Evolutionary conservation across 1,140 invertebrate genomes (phyloP).

Genomic region (Hyphantria cunea): DNA sequence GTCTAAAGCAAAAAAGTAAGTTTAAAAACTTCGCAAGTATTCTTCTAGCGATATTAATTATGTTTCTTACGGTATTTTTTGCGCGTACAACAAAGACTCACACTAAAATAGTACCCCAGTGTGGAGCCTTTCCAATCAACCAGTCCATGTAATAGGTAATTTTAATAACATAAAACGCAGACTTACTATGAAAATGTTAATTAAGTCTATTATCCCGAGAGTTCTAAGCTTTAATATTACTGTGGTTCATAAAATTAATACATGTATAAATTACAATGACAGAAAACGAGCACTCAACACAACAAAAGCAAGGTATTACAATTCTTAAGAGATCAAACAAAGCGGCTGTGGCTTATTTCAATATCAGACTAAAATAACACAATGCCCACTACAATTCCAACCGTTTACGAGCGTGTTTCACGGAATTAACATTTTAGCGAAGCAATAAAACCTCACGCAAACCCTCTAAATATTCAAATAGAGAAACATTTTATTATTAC

Average conservation of each 20-base stretch:
- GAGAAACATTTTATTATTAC: slow-evolving; percentile 39
- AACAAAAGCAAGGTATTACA: slow-evolving; percentile 19
- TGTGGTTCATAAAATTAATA: slow-evolving; percentile 1
- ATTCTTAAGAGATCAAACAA: slow-evolving; percentile 35
- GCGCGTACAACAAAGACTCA: no score
- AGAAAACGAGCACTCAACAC: slow-evolving; percentile 34
- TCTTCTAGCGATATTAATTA: no score
- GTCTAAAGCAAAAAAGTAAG: no score
- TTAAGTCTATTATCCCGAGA: no score
- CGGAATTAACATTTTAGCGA: slow-evolving; percentile 63
- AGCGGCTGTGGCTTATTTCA: slow-evolving; percentile 42
- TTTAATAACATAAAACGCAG: no score
- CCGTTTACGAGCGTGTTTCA: slow-evolving; percentile 59
- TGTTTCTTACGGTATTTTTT: no score
- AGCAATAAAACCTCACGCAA: slow-evolving; percentile 63
- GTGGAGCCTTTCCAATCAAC: no score
- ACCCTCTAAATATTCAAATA: slow-evolving; percentile 47
- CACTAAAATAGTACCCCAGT: no score
- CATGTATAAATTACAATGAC: slow-evolving; percentile 24
- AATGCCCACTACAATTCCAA: slow-evolving; percentile 45
- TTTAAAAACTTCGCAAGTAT: no score
- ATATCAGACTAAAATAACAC: slow-evolving; percentile 48
- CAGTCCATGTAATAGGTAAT: no score
- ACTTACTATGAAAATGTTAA: no score
- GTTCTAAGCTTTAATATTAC: neutral